Conservation (phyloP, 2,113 vertebrate species). For the human region GRCh38 chr2:22104001-22104500, state of each 20-base stretch:
- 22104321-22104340: background rate
- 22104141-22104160: background rate
- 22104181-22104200: background rate
- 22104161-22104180: background rate
- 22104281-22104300: background rate
- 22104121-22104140: background rate
- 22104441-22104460: background rate
- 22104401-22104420: background rate
- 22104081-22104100: background rate
- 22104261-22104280: background rate
- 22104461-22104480: background rate
- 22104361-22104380: background rate
- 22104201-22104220: background rate
- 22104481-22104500: background rate
- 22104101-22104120: background rate
- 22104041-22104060: too few species aligned
- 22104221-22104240: background rate
- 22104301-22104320: background rate
- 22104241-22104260: background rate
- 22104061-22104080: rapidly evolving
- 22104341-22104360: background rate
- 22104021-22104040: too few species aligned
- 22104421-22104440: background rate
- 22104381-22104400: background rate
- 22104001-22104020: too few species aligned